These are phyloP conservation scores for Diorhabda carinulata DNA, from an alignment of 1,140 invertebrate species.

Conservation along the genomic window DNA sequence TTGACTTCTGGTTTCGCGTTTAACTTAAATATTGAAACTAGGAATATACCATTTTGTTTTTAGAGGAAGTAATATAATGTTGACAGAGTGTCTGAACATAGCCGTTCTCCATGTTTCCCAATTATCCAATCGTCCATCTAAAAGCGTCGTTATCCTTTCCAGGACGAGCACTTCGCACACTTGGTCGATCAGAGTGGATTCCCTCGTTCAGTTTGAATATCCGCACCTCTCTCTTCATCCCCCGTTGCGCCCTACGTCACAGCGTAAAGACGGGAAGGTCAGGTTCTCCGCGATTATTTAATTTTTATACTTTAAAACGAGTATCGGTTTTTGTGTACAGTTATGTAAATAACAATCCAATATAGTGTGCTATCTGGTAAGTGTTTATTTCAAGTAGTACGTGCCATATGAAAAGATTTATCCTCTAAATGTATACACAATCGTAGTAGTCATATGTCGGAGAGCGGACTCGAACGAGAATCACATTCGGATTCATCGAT, in stretches of 20 bases:
- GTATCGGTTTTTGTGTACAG: conserved; percentile 4
- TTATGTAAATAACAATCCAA: conserved; percentile 3
- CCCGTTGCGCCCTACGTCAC: conserved; percentile 6
- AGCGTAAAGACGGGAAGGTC: conserved; percentile 13
- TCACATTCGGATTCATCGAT: conserved; percentile 3
- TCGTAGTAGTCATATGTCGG: conserved; percentile 15
- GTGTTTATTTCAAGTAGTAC: neutral
- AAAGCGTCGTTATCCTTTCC: conserved; percentile 5
- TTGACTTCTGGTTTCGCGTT: neutral
- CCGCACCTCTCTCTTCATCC: conserved; percentile 9
- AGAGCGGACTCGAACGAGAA: neutral
- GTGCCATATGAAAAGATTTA: neutral
- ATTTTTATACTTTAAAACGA: conserved; percentile 5
- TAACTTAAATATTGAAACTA: neutral
- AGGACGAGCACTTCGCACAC: neutral
- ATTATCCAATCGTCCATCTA: neutral
- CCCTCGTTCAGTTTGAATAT: conserved; percentile 16
- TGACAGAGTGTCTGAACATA: neutral
- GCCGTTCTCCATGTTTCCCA: neutral
- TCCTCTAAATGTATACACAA: conserved; percentile 12
- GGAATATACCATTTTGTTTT: neutral
- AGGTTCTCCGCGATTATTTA: conserved; percentile 8
- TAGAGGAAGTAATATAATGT: neutral
- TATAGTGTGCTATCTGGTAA: neutral
- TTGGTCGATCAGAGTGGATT: conserved; percentile 10